Evolutionary conservation across 2,888 invertebrate genomes (phyloP).

Genomic region (Aphidoletes aphidimyza): DNA sequence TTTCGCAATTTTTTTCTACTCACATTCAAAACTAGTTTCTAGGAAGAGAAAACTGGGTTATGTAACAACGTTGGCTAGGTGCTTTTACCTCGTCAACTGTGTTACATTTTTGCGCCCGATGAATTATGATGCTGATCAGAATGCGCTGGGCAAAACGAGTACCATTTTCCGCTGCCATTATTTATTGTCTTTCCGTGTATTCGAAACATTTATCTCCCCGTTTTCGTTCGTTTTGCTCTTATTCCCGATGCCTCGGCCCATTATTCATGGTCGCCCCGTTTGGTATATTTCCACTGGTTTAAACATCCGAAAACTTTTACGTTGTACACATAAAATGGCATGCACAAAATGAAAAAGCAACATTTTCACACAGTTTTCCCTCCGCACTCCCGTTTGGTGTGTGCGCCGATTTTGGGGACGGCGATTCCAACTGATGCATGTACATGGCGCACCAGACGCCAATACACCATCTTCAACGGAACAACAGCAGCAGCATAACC

Average conservation of each 20-base stretch:
- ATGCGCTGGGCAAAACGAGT: background rate
- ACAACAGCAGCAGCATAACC: background rate
- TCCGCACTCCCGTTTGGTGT: background rate
- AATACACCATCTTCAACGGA: background rate
- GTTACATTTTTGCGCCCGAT: background rate
- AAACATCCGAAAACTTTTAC: conserved; percentile 1
- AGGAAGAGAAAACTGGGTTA: conserved; percentile 11
- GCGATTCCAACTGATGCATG: background rate
- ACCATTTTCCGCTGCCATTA: conserved; percentile 53
- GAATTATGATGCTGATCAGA: conserved; percentile 32
- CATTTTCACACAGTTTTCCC: background rate
- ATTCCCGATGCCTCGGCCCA: conserved; percentile 21
- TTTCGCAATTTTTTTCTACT: too few relatives aligned
- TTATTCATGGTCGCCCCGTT: conserved; percentile 29
- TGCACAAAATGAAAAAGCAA: background rate
- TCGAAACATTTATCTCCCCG: conserved; percentile 21
- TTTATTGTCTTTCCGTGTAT: conserved; percentile 51
- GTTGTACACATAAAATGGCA: background rate
- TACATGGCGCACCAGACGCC: background rate
- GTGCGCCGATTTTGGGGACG: background rate
- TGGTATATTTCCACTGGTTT: background rate
- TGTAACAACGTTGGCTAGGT: conserved; percentile 35
- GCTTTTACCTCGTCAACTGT: background rate
- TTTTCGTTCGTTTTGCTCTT: background rate
- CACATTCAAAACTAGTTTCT: too few relatives aligned